Base-by-base conservation (phyloP, 1,140 invertebrate genomes). In the Danaus plexippus region DNA sequence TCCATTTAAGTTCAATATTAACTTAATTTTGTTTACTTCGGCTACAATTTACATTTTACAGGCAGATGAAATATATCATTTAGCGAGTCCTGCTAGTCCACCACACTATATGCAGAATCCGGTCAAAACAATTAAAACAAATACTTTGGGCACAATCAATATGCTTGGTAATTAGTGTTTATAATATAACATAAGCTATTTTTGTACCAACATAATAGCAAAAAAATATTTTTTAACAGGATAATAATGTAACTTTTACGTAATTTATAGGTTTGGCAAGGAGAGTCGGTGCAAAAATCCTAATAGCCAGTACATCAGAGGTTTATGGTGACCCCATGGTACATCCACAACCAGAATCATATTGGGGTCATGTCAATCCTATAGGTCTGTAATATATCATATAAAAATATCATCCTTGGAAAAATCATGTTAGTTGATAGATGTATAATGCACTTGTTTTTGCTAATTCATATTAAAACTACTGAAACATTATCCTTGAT, bases 101-200 rank as follows among this genome's bases (percentile, higher is more conserved):
- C 97, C 97, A 1, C 98, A 99, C 88, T 99, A 99, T 76, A 99
- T 99, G 98, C 94, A 96, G 70, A 99, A 99, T 90, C 98, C 98
- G 42, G 98, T 99, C 0, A 99, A 99, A 88, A 99, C 98, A 12
- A 97, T 99, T 56, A 99, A 99, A 86, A 99, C 98, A 1, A 99
- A 99, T 84, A 98, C 97, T 11, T 90, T 99, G 65, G 98, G 98
- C 43, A 99, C 98, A n/a, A 99, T 99, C 63, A 99, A 99, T 89
- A 96, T 99, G 90, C 88, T 99, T 63, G 98, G 97, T 94, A 87
- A 86, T 88, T 70, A 61, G 52, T 32, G 44, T 57, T n/a, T 48
- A 41, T 47, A n/a, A 4, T 52, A 55, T 56, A n/a, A 46, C 22
- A 55, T 40, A 22, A 22, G 7, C 7, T 32, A 32, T 32, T 22